A percentile compares a stretch with the other conserved stretches of the same genome.
phyloP scores from a whole-genome alignment of 2,888 invertebrate species.

The Mycogona germanica region DNA sequence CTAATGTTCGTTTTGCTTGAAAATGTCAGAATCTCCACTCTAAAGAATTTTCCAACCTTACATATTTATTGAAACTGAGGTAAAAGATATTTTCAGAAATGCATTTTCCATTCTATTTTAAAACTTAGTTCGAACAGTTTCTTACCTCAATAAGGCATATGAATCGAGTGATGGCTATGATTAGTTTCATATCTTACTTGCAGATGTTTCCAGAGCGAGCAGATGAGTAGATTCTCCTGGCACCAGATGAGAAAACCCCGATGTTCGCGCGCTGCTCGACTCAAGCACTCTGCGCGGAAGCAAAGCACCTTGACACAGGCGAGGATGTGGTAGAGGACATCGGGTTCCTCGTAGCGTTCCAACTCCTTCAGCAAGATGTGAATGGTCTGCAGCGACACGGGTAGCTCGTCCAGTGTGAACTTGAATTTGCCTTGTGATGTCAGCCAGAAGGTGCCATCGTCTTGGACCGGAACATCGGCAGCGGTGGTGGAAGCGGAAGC shows the following conservation, averaged over 20 bases:
- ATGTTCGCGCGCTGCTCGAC: conserved; percentile 73
- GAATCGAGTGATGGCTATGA: too few species aligned
- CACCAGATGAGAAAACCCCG: conserved; percentile 90
- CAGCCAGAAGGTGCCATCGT: conserved; percentile 72
- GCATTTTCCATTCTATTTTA: too few species aligned
- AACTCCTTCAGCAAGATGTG: conserved; percentile 63
- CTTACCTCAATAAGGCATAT: too few species aligned
- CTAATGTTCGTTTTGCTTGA: too few species aligned
- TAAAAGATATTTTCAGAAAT: too few species aligned
- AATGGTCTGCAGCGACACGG: conserved; percentile 84
- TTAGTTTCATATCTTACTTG: too few species aligned
- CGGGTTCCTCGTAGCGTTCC: conserved; percentile 52
- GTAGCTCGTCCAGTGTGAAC: conserved; percentile 76
- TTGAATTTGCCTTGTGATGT: conserved; percentile 87
- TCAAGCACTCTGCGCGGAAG: conserved; percentile 85
- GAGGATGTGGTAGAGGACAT: conserved; percentile 83
- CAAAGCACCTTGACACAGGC: conserved; percentile 83
- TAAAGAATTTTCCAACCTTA: too few species aligned
- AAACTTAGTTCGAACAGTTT: too few species aligned
- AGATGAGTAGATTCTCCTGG: conserved; percentile 86
- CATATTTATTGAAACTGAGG: too few species aligned
- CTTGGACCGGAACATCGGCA: too few species aligned
- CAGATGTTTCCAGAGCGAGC: too few species aligned
- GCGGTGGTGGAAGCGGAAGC: conserved; percentile 15
- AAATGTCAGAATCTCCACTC: too few species aligned